Evolutionary conservation across 2,113 vertebrate genomes (phyloP), one percentile per base, ranked within the genome.

Genomic region (Zosterops lateralis): DNA sequence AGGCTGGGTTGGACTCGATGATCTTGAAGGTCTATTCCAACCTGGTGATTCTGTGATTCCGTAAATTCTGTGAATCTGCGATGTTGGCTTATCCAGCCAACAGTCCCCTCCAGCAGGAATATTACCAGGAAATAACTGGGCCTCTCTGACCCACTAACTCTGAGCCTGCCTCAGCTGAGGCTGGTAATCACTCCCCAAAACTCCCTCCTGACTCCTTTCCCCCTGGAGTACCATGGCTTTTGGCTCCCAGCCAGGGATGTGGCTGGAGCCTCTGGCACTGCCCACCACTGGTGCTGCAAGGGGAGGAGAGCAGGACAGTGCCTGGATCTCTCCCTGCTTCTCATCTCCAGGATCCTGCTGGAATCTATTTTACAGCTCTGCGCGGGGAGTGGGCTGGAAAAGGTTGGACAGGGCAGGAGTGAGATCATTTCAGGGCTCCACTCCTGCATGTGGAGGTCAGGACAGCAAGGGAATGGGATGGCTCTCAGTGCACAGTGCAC

Each of bases 191-290:
- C 47, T 71, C 42, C 76, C 42, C 70, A 86, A 36, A 83, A 45
- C 48, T 65, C 20, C 42, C 19, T 65, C 65, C 51, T 2, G 9
- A 15, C 32, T 22, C 47, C 8, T 42, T 12, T 15, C 2, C 17
- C 29, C 12, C 1, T 0, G 4, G 9, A 51, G 7, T 13, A 16
- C 38, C 13, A 3, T 0, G 22, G 79, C n/a, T 42, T 1, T 0
- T 1, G 1, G 62, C 36, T 66, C 25, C 47, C 53, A 38, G 42
- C 17, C 50, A 10, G 29, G 50, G 40, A 60, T 0, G 6, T 10
- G 24, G 32, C 72, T 25, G 38, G 25, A 22, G 14, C 51, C 68
- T 6, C 17, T 2, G 9, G 62, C 64, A 67, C 72, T 75, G 45
- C 45, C 38, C 53, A 13, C 2, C 3, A 1, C 62, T 8, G 31